Base-by-base conservation (phyloP, 1,140 invertebrate species). In the Saccostrea glomerata region DNA sequence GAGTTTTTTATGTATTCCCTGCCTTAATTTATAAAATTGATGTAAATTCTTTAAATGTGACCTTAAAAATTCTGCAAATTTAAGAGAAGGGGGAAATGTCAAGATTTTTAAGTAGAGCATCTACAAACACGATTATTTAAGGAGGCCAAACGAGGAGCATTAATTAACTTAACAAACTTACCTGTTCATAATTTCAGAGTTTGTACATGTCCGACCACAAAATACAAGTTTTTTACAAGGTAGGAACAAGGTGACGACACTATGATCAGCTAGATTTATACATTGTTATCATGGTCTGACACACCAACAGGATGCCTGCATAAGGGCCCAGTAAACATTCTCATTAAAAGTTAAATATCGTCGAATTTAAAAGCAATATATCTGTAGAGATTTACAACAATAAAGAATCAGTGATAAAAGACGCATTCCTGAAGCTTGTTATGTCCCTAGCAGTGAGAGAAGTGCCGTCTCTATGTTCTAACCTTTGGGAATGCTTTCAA, bases 341-440 rank as follows among this genome's bases (percentile, higher is more conserved):
- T 77, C 25, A 36, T 77, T 77, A 77, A 77, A 77, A 15, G 70
- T 77, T 77, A 77, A 77, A 77, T 77, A 77, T 77, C 25, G 70
- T 36, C 12, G 70, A 77, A 77, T 77, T 77, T 77, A 30, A 77
- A 77, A 30, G 70, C 70, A 77, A 30, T 77, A 77, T 77, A 77
- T 77, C 23, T 77, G 25, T 30, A 36, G 15, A 36, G 70, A 77
- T 77, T 77, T 77, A 30, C 70, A 77, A 15, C 70, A 77, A 77
- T 77, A 77, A 13, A 77, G 70, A 36, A 77, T 15, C 23, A 4
- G 11, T 30, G 70, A 77, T 77, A 30, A 77, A 77, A 30, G 70
- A 30, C 23, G 30, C 23, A 36, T 77, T 77, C 30, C 70, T 15
- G 15, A 77, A 36, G 70, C 25, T 36, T 17, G 30, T 17, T 25